Evolutionary conservation across 2,113 vertebrate genomes (phyloP), one percentile per base, ranked within the genome.

Genomic region (Perccottus glenii): DNA sequence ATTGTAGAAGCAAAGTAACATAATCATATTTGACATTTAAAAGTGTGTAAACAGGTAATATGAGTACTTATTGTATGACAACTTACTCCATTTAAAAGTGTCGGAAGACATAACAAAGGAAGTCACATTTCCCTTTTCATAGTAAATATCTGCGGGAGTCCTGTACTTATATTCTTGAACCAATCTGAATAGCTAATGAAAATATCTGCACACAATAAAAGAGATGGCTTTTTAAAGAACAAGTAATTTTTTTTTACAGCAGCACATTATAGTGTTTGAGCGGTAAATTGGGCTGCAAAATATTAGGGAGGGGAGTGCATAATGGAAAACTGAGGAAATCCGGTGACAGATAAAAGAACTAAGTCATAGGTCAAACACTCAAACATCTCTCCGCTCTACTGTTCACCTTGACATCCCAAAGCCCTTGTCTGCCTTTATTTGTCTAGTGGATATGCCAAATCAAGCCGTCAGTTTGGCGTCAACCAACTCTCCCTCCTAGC

Each of bases 401-500:
- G 76, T 68, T 82, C 64, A 83, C 63, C 71, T 78, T 44, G 61
- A 86, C 60, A 27, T 58, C 67, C 44, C 6, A 5, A 59, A 42
- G 35, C n/a, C 55, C 55, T 48, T 44, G 70, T 64, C 49, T 85
- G 52, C 14, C 57, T 69, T 40, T 86, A 52, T 88, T 88, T 88
- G 70, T 68, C 43, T 53, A 71, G 67, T 53, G 38, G 64, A 64
- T 72, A 69, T 44, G 66, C 80, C 48, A 35, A 45, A 72, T 66
- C 64, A 36, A 45, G 69, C 59, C 70, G 64, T 73, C 82, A 77
- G 7, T 44, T 42, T 80, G 81, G 84, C 68, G 78, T 83, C 85
- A 59, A 67, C 27, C 35, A 43, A 40, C 52, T 16, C 12, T 48
- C 61, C 42, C 51, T 56, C 51, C 3, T 36, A 43, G 73, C 70